Percentiles rank a stretch among this genome's conserved stretches.
Evolutionary conservation across 2,797 vertebrate genomes (phyloP).

Genomic region (Syndactyla subalaris): DNA sequence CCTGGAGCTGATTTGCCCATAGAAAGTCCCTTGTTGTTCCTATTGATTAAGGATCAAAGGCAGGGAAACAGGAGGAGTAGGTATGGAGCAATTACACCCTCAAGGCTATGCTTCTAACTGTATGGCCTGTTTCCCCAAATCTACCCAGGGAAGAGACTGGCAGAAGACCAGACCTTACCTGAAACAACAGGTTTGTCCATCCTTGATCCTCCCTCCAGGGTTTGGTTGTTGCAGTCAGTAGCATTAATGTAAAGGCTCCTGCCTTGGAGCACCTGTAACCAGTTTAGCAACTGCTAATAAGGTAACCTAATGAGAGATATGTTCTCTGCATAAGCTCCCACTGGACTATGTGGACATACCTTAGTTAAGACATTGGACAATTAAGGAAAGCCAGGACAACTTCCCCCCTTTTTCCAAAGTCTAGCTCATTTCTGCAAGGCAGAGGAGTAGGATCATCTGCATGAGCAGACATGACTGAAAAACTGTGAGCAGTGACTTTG

Average conservation of each 20-base stretch:
- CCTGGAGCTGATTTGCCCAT: neutral
- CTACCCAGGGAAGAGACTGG: neutral
- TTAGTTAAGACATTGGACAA: neutral
- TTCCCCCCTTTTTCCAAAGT: neutral
- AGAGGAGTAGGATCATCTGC: neutral
- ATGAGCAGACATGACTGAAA: neutral
- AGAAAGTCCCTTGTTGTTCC: neutral
- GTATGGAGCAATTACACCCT: neutral
- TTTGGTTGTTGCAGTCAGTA: neutral
- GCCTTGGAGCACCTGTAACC: neutral
- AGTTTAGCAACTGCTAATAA: neutral
- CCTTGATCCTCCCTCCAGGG: accelerated
- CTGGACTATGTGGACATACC: neutral
- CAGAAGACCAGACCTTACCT: neutral
- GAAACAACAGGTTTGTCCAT: neutral
- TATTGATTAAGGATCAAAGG: neutral
- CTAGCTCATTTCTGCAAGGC: neutral
- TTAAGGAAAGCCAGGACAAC: neutral
- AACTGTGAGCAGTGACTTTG: neutral
- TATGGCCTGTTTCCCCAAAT: neutral
- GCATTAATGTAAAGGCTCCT: neutral
- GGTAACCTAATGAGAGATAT: neutral
- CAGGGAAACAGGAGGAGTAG: neutral
- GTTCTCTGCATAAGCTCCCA: neutral
- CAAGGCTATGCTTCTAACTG: neutral